Base-by-base conservation (phyloP, 2,113 vertebrate species). In the Irena cyanogastra region DNA sequence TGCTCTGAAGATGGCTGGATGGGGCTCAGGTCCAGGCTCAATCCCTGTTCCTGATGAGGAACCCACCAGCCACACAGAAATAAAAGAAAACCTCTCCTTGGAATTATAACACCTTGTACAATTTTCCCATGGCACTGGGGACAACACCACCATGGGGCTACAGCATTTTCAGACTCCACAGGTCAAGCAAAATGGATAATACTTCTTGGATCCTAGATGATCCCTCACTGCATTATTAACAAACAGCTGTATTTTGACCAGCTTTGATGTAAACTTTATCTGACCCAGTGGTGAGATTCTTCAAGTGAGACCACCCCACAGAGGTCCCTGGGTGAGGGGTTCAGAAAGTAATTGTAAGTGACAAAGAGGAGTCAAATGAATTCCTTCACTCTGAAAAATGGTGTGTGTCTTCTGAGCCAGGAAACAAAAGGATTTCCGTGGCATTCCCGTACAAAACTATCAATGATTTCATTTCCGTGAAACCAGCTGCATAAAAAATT, bases 361-460 rank as follows among this genome's bases (percentile, higher is more conserved):
- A 90, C 52, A 74, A 80, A 92, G 81, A 83, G n/a, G 6, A 75
- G 31, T 37, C 88, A 92, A 81, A 86, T 64, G 1, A 80, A 87
- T 86, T 92, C 88, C 53, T 86, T 89, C 75, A 68, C 60, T 18
- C 71, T 83, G 79, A 93, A 80, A 91, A 87, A 26, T 4, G 3
- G 30, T 2, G 0, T n/a, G 68, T 2, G 22, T 66, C 71, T 91
- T 87, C 85, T 12, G 54, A 90, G 88, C 79, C 76, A 66, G 72
- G 71, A 63, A 92, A 93, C 44, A 91, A 87, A 82, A 63, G 88
- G 92, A 88, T 93, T 90, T 93, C 90, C 86, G 71, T n/a, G 78
- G 81, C 30, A 74, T 78, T 90, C 85, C 83, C 30, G 45, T 54
- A 74, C 30, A 75, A 81, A 93, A 78, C 50, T 30, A 86, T 86